Evolutionary conservation across 2,888 invertebrate species (phyloP).

Genomic region (Axea sp.): DNA sequence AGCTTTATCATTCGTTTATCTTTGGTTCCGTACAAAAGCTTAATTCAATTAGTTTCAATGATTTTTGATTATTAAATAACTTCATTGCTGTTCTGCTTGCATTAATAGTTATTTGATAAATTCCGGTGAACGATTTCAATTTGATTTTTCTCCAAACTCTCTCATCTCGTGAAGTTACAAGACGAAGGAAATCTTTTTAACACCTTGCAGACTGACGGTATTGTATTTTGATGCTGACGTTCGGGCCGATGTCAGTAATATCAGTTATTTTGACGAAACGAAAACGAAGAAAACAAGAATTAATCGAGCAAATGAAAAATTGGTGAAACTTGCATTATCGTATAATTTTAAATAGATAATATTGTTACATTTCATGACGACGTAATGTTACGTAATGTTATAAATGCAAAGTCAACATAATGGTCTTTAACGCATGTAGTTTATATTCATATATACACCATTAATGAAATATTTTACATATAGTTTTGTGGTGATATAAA

Average conservation of each 20-base stretch:
- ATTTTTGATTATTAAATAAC: slow-evolving; percentile 6
- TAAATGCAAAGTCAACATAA: slow-evolving; percentile 6
- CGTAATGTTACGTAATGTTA: slow-evolving; percentile 9
- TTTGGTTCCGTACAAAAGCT: too few relatives aligned
- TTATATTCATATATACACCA: slow-evolving; percentile 7
- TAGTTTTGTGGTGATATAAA: slow-evolving; percentile 12
- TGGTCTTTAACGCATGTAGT: slow-evolving; percentile 13
- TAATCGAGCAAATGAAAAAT: background rate
- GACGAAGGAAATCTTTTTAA: too few relatives aligned
- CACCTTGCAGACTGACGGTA: too few relatives aligned
- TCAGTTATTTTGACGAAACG: too few relatives aligned
- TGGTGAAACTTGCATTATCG: too few relatives aligned
- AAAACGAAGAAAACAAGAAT: too few relatives aligned
- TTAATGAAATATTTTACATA: background rate
- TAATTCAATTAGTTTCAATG: slow-evolving; percentile 22
- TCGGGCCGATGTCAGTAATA: too few relatives aligned
- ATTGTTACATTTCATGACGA: slow-evolving; percentile 10
- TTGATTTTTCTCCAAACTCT: too few relatives aligned
- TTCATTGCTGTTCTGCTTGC: slow-evolving; percentile 1
- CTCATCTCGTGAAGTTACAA: too few relatives aligned
- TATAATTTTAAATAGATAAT: slow-evolving; percentile 1
- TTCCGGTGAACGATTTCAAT: slow-evolving; percentile 3
- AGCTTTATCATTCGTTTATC: too few relatives aligned
- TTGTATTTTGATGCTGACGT: too few relatives aligned
- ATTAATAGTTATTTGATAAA: slow-evolving; percentile 1